Conservation (phyloP, 1,140 invertebrate genomes). For the Lerema accius region DNA sequence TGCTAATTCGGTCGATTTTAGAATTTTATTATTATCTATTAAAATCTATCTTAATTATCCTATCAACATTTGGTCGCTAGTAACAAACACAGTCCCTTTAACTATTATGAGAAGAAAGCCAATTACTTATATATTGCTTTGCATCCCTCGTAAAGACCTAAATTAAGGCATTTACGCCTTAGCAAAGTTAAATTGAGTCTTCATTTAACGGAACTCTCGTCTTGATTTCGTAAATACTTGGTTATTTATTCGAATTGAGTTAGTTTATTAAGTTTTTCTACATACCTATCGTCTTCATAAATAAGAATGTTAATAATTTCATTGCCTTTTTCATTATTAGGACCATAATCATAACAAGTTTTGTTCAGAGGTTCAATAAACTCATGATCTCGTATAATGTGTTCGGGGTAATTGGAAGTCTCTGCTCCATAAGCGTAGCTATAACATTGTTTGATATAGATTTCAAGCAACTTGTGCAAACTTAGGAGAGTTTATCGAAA, state of each 20-base stretch:
- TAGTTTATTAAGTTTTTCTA: constrained; percentile 1
- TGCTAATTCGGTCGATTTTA: too few species aligned
- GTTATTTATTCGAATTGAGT: neutral
- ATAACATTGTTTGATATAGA: neutral
- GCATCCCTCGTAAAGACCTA: constrained; percentile 41
- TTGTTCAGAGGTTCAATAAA: too few species aligned
- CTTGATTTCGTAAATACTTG: constrained; percentile 1
- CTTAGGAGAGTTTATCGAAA: constrained; percentile 25
- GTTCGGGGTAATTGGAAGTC: neutral
- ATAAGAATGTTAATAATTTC: too few species aligned
- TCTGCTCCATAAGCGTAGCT: neutral
- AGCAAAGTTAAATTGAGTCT: constrained; percentile 18
- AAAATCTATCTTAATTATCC: too few species aligned
- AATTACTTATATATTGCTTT: constrained; percentile 52
- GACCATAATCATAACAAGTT: too few species aligned
- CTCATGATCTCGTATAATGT: too few species aligned
- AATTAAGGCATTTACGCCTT: constrained; percentile 38
- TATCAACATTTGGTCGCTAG: too few species aligned
- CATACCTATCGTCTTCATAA: too few species aligned
- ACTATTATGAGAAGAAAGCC: constrained; percentile 48
- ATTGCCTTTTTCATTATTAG: too few species aligned
- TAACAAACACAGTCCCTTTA: neutral
- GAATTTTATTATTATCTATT: too few species aligned
- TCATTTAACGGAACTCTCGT: constrained; percentile 5
- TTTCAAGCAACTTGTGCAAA: constrained; percentile 2